phyloP scores from a whole-genome alignment of 2,888 invertebrate species.

The Oxyteleia sp. region DNA sequence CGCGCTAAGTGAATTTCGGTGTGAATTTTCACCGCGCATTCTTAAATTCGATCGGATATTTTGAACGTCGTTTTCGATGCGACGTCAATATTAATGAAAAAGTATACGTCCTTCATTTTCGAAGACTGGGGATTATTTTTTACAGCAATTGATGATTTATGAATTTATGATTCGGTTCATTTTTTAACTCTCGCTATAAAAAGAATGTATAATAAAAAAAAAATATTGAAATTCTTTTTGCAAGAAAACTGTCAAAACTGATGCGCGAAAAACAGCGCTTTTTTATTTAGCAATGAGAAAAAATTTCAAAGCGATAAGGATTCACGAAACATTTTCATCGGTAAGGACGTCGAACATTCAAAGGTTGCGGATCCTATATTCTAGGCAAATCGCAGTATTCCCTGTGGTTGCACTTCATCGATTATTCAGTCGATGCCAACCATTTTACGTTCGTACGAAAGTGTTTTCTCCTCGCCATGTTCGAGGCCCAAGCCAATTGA shows the following conservation, averaged over 20 bases:
- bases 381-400: conserved; percentile 79
- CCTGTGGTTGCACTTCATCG: conserved; percentile 79
- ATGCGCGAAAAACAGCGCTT: conserved; percentile 7
- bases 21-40: conserved; percentile 5
- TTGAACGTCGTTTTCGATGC: neutral
- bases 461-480: conserved; percentile 77
- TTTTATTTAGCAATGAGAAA: conserved; percentile 19
- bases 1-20: neutral
- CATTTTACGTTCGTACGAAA: conserved; percentile 80
- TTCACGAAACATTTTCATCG: conserved; percentile 60
- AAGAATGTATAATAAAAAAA: neutral
- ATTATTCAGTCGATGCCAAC: conserved; percentile 82
- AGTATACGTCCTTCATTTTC: conserved; percentile 18
- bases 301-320: conserved; percentile 47
- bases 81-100: conserved; percentile 11
- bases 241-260: conserved; percentile 16
- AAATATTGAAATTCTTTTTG: conserved; percentile 2
- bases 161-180: conserved; percentile 10
- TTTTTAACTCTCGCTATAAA: neutral
- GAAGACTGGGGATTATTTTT: neutral
- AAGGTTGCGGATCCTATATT: conserved; percentile 64
- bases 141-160: neutral
- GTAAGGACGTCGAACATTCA: conserved; percentile 47
- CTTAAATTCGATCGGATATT: conserved; percentile 13
- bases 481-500: conserved; percentile 81